Evolutionary conservation across 2,797 vertebrate species (phyloP).

Genomic region (Anguilla pacifica): DNA sequence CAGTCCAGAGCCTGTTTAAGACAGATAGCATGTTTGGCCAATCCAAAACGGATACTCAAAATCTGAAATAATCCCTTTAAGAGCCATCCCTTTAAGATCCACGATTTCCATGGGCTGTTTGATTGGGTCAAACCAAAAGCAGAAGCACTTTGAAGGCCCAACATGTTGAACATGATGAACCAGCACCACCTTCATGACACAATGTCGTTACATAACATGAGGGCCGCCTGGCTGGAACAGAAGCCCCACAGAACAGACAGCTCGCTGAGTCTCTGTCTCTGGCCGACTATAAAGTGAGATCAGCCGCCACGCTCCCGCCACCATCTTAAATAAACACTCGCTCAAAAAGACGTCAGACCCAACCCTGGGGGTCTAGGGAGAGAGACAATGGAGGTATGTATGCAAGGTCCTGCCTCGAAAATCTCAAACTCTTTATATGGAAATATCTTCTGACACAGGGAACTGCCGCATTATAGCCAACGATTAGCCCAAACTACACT

Average conservation of each 20-base stretch:
- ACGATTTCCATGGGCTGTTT: background rate
- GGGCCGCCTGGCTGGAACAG: background rate
- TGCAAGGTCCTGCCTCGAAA: background rate
- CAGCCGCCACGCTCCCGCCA: background rate
- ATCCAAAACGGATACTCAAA: too few relatives aligned
- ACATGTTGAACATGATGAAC: background rate
- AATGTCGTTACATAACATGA: background rate
- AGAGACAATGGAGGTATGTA: background rate
- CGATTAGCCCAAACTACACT: background rate
- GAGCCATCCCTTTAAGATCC: too few relatives aligned
- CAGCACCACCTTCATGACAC: background rate
- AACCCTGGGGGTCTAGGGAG: too few relatives aligned
- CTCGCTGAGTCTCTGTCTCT: background rate
- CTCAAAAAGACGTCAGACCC: background rate
- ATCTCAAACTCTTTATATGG: background rate
- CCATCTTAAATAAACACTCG: background rate
- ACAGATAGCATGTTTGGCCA: background rate
- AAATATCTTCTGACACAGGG: background rate
- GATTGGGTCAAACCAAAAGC: background rate
- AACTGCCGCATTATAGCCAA: background rate
- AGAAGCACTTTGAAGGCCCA: background rate
- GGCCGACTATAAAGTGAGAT: background rate
- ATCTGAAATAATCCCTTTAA: too few relatives aligned
- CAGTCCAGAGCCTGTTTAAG: background rate
- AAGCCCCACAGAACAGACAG: background rate